A percentile compares a stretch with the other conserved stretches of the same genome.
These are phyloP conservation scores for Lerista edwardsae DNA, from an alignment of 2,797 vertebrate genomes.

Conservation along the genomic window DNA sequence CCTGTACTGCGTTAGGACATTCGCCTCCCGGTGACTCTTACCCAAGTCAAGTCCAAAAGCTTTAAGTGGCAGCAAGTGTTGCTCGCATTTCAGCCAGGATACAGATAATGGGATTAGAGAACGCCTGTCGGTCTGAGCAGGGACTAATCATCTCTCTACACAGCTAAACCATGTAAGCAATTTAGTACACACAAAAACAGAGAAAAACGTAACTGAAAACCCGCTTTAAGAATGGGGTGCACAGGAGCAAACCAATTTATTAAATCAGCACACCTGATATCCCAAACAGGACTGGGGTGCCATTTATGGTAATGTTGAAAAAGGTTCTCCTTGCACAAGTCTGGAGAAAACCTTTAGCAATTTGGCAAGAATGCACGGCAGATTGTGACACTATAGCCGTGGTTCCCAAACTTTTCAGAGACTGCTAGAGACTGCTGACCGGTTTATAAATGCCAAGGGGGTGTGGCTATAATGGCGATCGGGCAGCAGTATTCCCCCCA, in stretches of 20 bases:
- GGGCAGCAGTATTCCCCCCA: too few species aligned
- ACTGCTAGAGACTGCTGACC: too few species aligned
- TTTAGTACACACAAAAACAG: neutral
- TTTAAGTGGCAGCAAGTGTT: too few species aligned
- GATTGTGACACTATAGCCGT: neutral
- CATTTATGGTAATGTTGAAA: neutral
- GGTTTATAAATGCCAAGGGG: too few species aligned
- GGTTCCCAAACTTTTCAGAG: too few species aligned
- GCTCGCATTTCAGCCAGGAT: neutral
- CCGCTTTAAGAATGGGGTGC: neutral
- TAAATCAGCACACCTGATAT: neutral
- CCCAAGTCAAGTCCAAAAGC: constrained; percentile 6
- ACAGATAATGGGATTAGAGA: neutral
- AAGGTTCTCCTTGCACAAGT: neutral
- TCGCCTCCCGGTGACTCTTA: neutral
- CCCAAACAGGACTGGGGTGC: neutral
- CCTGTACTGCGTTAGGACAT: neutral
- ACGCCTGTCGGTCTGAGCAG: neutral
- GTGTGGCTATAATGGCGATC: too few species aligned
- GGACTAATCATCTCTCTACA: neutral
- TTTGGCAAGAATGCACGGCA: neutral
- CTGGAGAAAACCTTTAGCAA: neutral
- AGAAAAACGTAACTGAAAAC: rapidly evolving
- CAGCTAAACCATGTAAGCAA: rapidly evolving
- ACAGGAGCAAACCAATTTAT: neutral